phyloP scores from a whole-genome alignment of 1,140 invertebrate species.

The Bombus pascuorum region DNA sequence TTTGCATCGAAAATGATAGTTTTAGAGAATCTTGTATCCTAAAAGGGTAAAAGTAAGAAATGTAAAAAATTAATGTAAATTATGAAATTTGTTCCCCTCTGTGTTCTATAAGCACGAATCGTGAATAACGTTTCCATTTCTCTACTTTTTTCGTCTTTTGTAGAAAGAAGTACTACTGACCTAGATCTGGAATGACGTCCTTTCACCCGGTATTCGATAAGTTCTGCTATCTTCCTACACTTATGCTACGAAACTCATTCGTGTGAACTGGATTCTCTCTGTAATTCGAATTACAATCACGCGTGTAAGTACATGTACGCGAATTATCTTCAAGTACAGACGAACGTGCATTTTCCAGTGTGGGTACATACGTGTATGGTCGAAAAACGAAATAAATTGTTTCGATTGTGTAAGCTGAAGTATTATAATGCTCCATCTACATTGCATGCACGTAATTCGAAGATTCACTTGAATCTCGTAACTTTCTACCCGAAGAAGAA shows the following conservation, averaged over 20 bases:
- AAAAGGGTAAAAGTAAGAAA: neutral
- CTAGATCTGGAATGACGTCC: conserved; percentile 19
- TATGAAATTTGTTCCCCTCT: no score
- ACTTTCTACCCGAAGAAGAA: conserved; percentile 24
- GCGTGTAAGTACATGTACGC: neutral
- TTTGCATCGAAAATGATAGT: neutral
- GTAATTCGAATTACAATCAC: neutral
- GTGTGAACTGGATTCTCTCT: neutral
- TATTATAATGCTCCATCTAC: neutral
- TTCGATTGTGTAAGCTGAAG: conserved; percentile 21
- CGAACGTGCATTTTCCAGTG: neutral
- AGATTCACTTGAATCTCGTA: conserved; percentile 22
- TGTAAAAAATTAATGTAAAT: neutral
- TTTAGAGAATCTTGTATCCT: neutral
- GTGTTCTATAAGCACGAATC: neutral
- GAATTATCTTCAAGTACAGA: neutral
- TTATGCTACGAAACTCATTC: neutral
- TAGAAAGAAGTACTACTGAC: conserved; percentile 13
- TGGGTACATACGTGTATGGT: neutral
- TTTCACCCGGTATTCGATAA: conserved; percentile 25
- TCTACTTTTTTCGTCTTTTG: neutral
- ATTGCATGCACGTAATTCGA: conserved; percentile 23
- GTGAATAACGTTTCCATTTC: neutral
- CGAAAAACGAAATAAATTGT: conserved; percentile 14
- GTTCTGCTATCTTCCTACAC: neutral